These are phyloP conservation scores for Boloria selene DNA, from an alignment of 2,888 invertebrate genomes.

Conservation along the genomic window DNA sequence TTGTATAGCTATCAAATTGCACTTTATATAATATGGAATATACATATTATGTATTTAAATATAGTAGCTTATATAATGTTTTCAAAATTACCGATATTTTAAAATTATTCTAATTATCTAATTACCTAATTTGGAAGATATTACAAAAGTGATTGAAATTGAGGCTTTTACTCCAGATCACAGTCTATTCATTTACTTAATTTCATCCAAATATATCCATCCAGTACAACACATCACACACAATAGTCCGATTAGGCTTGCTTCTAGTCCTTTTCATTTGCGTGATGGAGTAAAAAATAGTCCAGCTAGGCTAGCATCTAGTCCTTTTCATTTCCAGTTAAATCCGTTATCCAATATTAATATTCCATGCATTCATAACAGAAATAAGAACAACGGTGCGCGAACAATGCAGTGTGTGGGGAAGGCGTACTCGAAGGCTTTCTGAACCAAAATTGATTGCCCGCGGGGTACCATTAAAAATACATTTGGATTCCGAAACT, in stretches of 20 bases:
- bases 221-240: no score
- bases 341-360: slow-evolving; percentile 31
- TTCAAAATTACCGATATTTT: no score
- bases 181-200: no score
- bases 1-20: not conserved
- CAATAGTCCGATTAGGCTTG: not conserved
- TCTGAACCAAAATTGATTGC: slow-evolving; percentile 55
- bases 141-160: no score
- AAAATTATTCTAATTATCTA: no score
- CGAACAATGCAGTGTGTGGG: slow-evolving; percentile 38
- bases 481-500: slow-evolving; percentile 54
- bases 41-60: no score
- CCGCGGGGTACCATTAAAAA: slow-evolving; percentile 61
- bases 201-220: no score
- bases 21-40: no score
- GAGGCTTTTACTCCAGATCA: no score
- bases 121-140: no score
- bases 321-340: slow-evolving; percentile 17
- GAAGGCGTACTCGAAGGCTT: slow-evolving; percentile 42
- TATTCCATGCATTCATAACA: slow-evolving; percentile 35
- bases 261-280: slow-evolving; percentile 10
- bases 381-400: slow-evolving; percentile 37
- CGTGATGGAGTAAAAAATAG: not conserved
- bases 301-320: not conserved
- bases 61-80: no score